Evolutionary conservation across 1,140 invertebrate species (phyloP).

Genomic region (Euwallacea fornicatus): DNA sequence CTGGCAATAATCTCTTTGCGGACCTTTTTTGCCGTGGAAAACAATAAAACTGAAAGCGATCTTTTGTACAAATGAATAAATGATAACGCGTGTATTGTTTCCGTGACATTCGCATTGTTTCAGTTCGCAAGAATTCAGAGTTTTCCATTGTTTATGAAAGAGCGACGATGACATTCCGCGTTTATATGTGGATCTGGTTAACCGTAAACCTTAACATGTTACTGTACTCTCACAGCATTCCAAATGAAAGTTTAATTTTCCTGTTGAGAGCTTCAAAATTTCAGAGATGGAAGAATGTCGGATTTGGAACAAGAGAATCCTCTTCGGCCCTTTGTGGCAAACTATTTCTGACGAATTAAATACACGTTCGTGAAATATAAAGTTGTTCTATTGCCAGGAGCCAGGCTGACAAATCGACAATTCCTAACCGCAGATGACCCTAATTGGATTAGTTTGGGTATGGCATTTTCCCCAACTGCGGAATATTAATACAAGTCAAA

Average conservation of each 20-base stretch:
- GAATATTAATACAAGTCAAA: conserved; percentile 31
- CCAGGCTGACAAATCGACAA: conserved; percentile 26
- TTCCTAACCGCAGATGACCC: conserved; percentile 21
- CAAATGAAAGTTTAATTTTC: no score
- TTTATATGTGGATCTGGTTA: no score
- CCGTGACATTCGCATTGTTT: conserved; percentile 33
- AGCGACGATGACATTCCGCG: no score
- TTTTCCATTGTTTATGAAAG: conserved; percentile 27
- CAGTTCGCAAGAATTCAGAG: conserved; percentile 18
- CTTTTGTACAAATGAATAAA: conserved; percentile 37
- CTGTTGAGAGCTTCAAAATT: no score
- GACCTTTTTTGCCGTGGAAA: conserved; percentile 20
- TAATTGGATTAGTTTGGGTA: conserved; percentile 30
- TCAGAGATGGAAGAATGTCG: no score
- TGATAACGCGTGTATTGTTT: conserved; percentile 37
- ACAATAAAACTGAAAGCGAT: conserved; percentile 33
- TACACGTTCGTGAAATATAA: conserved; percentile 11
- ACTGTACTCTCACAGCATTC: no score
- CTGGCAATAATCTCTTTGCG: conserved; percentile 23
- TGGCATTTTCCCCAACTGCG: conserved; percentile 14
- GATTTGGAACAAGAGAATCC: not conserved
- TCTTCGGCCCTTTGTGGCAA: conserved; percentile 1
- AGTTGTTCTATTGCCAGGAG: conserved; percentile 9
- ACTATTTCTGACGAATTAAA: conserved; percentile 8
- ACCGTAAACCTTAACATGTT: no score